phyloP scores from a whole-genome alignment of 2,888 invertebrate species.

The Criorhina ranunculi region DNA sequence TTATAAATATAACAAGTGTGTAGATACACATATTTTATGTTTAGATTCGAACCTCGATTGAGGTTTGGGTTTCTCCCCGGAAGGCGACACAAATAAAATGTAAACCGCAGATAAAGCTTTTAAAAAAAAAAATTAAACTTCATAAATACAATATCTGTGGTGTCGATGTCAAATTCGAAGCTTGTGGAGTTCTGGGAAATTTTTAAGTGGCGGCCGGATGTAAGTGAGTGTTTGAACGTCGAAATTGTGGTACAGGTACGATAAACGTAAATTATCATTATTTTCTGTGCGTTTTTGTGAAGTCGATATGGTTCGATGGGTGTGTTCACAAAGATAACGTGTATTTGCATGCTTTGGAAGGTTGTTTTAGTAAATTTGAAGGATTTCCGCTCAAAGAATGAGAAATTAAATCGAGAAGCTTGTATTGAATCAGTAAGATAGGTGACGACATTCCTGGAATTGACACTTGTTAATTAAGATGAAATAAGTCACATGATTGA shows the following conservation, averaged over 20 bases:
- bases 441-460: no score
- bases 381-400: no score
- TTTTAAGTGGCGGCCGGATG: conserved; percentile 12
- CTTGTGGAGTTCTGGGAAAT: conserved; percentile 24
- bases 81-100: conserved; percentile 16
- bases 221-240: neutral
- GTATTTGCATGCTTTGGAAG: neutral
- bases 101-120: conserved; percentile 48
- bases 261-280: conserved; percentile 7
- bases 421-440: no score
- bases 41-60: conserved; percentile 31
- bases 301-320: conserved; percentile 1
- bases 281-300: neutral
- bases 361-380: neutral
- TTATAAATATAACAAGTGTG: conserved; percentile 16
- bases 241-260: conserved; percentile 8
- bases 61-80: conserved; percentile 51
- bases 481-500: no score
- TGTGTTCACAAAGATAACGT: neutral
- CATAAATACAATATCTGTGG: neutral
- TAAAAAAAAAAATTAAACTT: neutral
- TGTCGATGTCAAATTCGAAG: conserved; percentile 4
- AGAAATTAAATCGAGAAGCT: no score
- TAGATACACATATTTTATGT: conserved; percentile 12
- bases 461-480: no score